Evolutionary conservation across 2,113 vertebrate genomes (phyloP), one percentile per base, ranked within the genome.

Genomic region (Lycaon pictus): DNA sequence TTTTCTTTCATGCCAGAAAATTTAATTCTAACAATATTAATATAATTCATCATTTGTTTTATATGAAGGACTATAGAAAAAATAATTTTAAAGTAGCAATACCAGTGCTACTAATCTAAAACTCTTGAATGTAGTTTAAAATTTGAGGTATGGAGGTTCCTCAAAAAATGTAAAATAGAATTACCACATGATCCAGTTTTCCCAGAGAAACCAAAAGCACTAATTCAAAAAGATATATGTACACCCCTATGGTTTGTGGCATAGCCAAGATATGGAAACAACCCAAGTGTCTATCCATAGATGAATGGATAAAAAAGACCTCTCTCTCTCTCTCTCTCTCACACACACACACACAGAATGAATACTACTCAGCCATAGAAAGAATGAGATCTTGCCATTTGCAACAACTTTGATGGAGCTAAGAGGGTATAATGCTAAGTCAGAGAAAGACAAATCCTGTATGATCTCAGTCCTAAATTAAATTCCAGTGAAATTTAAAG

Each of bases 11-110:
- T 5, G 32, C 7, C 35, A 62, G 63, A 88, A 92, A 29, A 48
- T 60, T 88, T 9, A 88, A 77, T 87, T 82, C 27, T 86, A 76
- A 88, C 2, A 60, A n/a, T 7, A 95, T 85, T 95, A 87, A 25
- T 7, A 87, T 56, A 92, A 63, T 63, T 94, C 84, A 22, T 91
- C 63, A 72, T 43, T 90, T 96, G 7, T 35, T 95, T 88, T 77
- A 58, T 43, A 29, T 88, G 87, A 69, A 86, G 3, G 72, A 79
- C 88, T 65, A 20, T 4, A 48, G 94, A 74, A 12, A 3, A 90
- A 86, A 86, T 69, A 0, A 88, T 91, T 69, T 95, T 17, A 87
- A 95, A 92, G 77, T 32, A 79, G 17, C 12, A 86, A 53, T 62
- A 48, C 15, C 29, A 85, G 43, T 9, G 9, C 85, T 88, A 37